Evolutionary conservation across 1,140 invertebrate species (phyloP).

Genomic region (Saccostrea echinata): DNA sequence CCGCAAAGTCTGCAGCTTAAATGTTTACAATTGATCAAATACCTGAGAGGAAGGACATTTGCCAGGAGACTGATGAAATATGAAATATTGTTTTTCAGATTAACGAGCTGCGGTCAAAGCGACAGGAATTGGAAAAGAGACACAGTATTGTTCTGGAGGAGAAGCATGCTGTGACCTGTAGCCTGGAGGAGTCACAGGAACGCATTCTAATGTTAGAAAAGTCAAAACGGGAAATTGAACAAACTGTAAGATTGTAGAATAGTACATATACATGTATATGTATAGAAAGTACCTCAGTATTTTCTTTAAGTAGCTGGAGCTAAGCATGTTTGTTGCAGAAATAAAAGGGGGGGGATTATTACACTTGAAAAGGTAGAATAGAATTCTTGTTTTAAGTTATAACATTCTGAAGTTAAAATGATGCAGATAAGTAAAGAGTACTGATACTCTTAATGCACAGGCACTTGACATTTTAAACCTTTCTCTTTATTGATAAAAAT

Average conservation of each 20-base stretch:
- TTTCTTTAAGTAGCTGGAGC: background rate
- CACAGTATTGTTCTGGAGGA: constrained; percentile 86
- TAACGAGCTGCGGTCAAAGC: constrained; percentile 90
- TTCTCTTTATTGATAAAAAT: too few species aligned
- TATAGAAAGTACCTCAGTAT: background rate
- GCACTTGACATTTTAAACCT: too few species aligned
- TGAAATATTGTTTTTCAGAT: constrained; percentile 81
- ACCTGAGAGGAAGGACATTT: constrained; percentile 11
- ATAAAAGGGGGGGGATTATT: too few species aligned
- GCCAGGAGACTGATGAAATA: background rate
- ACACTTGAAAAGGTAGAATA: too few species aligned
- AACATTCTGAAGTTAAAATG: too few species aligned
- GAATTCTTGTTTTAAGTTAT: too few species aligned
- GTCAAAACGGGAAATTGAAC: constrained; percentile 91
- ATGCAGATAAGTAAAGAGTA: too few species aligned
- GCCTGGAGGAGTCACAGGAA: constrained; percentile 93
- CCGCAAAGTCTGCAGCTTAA: background rate
- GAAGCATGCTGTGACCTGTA: constrained; percentile 87
- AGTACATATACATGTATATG: background rate
- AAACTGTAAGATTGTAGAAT: constrained; percentile 79
- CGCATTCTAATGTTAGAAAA: constrained; percentile 91
- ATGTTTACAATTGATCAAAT: constrained; percentile 21
- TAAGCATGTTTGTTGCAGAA: background rate
- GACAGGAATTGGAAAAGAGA: constrained; percentile 90
- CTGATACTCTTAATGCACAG: too few species aligned